A percentile compares a stretch with the other conserved stretches of the same genome.
Evolutionary conservation across 2,113 vertebrate genomes (phyloP).

Genomic region (Poeciliopsis occidentalis): DNA sequence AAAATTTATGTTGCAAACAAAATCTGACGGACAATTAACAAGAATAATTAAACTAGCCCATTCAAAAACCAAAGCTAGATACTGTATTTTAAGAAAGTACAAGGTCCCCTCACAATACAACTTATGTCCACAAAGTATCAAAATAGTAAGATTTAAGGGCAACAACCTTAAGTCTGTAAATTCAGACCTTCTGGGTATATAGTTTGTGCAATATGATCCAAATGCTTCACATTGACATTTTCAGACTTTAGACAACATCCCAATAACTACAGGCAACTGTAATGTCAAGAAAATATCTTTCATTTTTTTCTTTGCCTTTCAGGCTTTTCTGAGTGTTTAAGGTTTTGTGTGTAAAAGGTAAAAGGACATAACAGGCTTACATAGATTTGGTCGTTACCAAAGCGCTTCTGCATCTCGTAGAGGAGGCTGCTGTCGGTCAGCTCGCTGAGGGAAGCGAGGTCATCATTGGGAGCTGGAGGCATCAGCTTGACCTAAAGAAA

Average conservation of each 20-base stretch:
- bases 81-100: too few species aligned
- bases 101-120: too few species aligned
- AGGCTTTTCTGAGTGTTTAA: constrained; percentile 32
- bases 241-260: constrained; percentile 6
- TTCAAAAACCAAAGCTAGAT: neutral
- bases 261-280: constrained; percentile 10
- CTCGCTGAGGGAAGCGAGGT: constrained; percentile 93
- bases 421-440: constrained; percentile 94
- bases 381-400: constrained; percentile 94
- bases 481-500: constrained; percentile 88
- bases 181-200: constrained; percentile 5
- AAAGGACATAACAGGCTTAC: constrained; percentile 75
- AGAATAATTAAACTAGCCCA: neutral
- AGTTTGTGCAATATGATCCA: constrained; percentile 20
- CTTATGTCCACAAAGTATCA: too few species aligned
- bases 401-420: constrained; percentile 98
- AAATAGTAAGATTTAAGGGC: too few species aligned
- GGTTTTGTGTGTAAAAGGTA: constrained; percentile 5
- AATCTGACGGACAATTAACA: neutral
- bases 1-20: neutral
- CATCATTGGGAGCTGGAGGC: constrained; percentile 94
- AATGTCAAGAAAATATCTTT: constrained; percentile 12
- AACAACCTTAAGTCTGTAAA: too few species aligned
- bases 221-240: constrained; percentile 25
- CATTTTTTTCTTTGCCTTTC: constrained; percentile 7